Conservation (phyloP, 1,140 invertebrate species). For the Neoseiulus cucumeris region DNA sequence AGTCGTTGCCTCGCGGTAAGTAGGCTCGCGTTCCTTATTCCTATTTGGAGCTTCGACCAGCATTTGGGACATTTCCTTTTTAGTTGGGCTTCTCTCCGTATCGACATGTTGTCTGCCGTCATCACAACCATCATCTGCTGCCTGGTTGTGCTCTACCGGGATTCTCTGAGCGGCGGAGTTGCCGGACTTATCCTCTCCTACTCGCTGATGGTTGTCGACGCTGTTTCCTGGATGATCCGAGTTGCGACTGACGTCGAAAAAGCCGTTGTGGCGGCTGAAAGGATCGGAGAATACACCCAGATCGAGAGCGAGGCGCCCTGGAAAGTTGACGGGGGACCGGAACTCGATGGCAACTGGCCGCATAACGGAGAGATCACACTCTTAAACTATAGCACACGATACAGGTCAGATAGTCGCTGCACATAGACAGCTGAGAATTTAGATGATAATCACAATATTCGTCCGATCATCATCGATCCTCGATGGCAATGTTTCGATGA, state of each 20-base stretch:
- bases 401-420: conserved; percentile 15
- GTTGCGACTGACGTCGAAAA: conserved; percentile 39
- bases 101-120: not conserved
- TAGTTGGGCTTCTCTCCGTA: not conserved
- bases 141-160: not conserved
- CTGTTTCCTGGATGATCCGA: conserved; percentile 31
- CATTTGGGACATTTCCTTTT: not conserved
- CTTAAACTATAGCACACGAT: conserved; percentile 18
- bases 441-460: not conserved
- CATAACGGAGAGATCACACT: conserved; percentile 16
- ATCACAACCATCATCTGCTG: not conserved
- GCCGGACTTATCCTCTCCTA: not conserved
- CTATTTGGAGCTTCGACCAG: no score
- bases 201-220: not conserved
- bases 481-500: no score
- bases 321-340: not conserved
- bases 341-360: conserved; percentile 18
- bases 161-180: not conserved
- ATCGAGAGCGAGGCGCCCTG: not conserved
- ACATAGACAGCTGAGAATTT: not conserved
- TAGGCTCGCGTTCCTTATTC: no score
- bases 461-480: no score
- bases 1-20: not conserved
- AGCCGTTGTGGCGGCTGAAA: conserved; percentile 39
- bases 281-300: conserved; percentile 36